These are phyloP conservation scores for Heliconius eleuchia DNA, from an alignment of 1,140 invertebrate species.

Conservation along the genomic window DNA sequence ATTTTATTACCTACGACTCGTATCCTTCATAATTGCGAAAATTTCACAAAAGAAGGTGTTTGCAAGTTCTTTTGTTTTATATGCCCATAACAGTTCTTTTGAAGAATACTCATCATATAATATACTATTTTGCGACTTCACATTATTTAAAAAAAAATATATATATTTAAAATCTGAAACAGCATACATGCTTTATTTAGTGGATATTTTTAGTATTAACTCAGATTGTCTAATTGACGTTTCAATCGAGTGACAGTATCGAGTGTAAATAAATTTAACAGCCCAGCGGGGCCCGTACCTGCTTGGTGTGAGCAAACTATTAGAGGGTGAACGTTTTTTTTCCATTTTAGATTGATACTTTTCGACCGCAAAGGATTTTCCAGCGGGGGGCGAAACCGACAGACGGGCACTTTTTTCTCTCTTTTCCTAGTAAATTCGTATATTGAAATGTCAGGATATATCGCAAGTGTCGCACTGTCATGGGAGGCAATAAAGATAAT, in stretches of 20 bases:
- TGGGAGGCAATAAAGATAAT: slow-evolving; percentile 51
- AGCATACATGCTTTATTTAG: too few relatives aligned
- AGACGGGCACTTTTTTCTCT: slow-evolving; percentile 51
- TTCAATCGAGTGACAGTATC: slow-evolving; percentile 43
- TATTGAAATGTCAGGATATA: slow-evolving; percentile 56
- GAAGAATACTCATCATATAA: slow-evolving; percentile 25
- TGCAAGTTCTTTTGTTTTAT: slow-evolving; percentile 53
- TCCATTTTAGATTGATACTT: slow-evolving; percentile 64
- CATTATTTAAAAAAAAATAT: not conserved
- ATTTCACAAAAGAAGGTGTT: slow-evolving; percentile 51
- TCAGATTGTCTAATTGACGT: slow-evolving; percentile 42
- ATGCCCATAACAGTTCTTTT: slow-evolving; percentile 50
- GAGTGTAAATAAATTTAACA: slow-evolving; percentile 56
- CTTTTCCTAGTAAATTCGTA: slow-evolving; percentile 62
- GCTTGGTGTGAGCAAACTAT: slow-evolving; percentile 49
- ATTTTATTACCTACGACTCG: slow-evolving; percentile 66
- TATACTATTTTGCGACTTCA: not conserved
- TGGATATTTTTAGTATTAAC: not conserved
- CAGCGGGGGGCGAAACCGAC: slow-evolving; percentile 62
- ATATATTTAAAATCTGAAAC: not conserved
- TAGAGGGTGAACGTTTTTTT: slow-evolving; percentile 43
- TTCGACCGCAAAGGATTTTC: slow-evolving; percentile 70
- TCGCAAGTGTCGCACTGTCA: slow-evolving; percentile 38
- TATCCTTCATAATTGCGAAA: slow-evolving; percentile 62
- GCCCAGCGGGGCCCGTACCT: slow-evolving; percentile 60